phyloP scores from a whole-genome alignment of 2,888 invertebrate genomes.

The Oscheius sp. region DNA sequence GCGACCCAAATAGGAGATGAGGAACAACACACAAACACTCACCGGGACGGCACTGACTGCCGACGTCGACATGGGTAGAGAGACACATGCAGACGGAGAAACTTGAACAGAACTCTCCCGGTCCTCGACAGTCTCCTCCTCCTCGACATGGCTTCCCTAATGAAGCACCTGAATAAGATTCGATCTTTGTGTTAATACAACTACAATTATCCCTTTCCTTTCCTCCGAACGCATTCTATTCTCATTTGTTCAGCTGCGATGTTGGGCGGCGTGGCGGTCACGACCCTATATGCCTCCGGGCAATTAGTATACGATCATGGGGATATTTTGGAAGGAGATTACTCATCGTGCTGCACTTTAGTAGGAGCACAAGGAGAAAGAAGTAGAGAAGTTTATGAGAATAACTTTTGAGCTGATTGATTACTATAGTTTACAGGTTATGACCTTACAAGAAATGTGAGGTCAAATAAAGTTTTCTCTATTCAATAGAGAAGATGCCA shows the following conservation, averaged over 20 bases:
- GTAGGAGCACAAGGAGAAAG: neutral
- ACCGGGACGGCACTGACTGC: slow-evolving; percentile 61
- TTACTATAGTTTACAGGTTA: neutral
- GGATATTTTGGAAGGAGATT: neutral
- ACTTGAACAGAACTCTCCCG: slow-evolving; percentile 65
- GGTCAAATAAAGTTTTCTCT: neutral
- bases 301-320: slow-evolving; percentile 4
- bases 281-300: slow-evolving; percentile 14
- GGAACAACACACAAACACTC: slow-evolving; percentile 20
- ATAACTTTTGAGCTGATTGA: neutral
- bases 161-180: slow-evolving; percentile 50
- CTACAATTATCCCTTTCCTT: neutral
- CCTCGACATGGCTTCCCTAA: slow-evolving; percentile 55
- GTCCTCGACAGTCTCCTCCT: slow-evolving; percentile 59
- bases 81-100: slow-evolving; percentile 62
- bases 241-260: slow-evolving; percentile 21
- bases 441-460: neutral
- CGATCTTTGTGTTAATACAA: too few species aligned
- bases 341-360: too few species aligned
- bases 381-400: neutral
- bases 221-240: neutral
- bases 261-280: slow-evolving; percentile 26
- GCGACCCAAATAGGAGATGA: slow-evolving; percentile 8
- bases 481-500: neutral
- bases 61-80: slow-evolving; percentile 57